phyloP scores from a whole-genome alignment of 2,888 invertebrate species.

The Hartigia nigra region DNA sequence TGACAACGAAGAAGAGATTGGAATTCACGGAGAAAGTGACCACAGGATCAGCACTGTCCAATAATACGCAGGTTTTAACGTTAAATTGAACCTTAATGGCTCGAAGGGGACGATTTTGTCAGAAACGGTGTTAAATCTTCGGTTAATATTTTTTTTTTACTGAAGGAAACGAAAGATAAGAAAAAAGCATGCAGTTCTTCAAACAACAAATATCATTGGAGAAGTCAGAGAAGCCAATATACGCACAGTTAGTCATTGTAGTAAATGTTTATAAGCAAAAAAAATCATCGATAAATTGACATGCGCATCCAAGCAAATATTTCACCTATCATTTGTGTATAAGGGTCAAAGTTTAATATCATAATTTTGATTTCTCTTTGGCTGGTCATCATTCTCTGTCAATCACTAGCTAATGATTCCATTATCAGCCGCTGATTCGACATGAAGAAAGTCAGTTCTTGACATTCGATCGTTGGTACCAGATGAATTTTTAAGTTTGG shows the following conservation, averaged over 20 bases:
- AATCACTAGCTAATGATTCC: constrained; percentile 25
- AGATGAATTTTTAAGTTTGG: neutral
- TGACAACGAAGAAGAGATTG: constrained; percentile 24
- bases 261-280: constrained; percentile 4
- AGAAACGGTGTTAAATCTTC: neutral
- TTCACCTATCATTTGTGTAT: constrained; percentile 11
- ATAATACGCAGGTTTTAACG: constrained; percentile 1
- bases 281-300: neutral
- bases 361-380: constrained; percentile 25
- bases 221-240: neutral
- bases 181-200: neutral
- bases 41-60: constrained; percentile 2
- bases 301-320: constrained; percentile 16
- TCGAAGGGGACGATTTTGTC: neutral
- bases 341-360: constrained; percentile 23
- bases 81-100: constrained; percentile 2
- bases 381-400: constrained; percentile 24
- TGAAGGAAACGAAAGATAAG: neutral
- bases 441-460: constrained; percentile 16
- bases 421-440: constrained; percentile 22
- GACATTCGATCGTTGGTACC: constrained; percentile 7
- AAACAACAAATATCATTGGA: neutral
- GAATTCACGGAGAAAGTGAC: constrained; percentile 20
- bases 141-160: too few relatives aligned
- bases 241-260: neutral